Evolutionary conservation across 2,888 invertebrate species (phyloP), one percentile per base, ranked within the genome.

Genomic region (Caenorhabditis sulstoni): DNA sequence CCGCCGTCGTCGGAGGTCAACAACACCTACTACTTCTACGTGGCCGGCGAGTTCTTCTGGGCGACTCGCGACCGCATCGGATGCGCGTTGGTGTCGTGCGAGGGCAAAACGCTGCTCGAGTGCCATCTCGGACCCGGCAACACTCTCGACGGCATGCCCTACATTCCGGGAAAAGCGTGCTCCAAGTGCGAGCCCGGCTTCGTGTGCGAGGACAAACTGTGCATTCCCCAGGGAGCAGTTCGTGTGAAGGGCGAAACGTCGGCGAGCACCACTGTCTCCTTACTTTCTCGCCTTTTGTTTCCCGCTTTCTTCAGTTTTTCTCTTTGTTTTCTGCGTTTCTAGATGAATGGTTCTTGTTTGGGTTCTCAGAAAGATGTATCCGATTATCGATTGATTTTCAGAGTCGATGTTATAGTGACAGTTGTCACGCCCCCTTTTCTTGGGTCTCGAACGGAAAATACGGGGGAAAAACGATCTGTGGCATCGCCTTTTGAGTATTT

Each of bases 31-130:
- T 22, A 22, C 49, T 49, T 49, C 49, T 49, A 49, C 22, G 49
- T 49, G 9, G 49, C 22, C 20, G 49, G 49, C 20, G 49, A 49
- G 49, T 49, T 49, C 22, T 49, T 49, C 49, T 49, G 49, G 49
- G 49, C 49, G 22, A 22, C 20, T 5, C 49, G 49, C 5, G 49
- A 49, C 3, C 20, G 12, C 22, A 49, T 49, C 22, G 49, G 49
- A 49, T 49, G 49, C 20, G 49, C 20, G 49, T 11, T 20, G 2
- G 22, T 20, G 11, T 11, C 20, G 11, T 49, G 49, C 12, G 9
- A 11, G 8, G 11, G 12, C 1, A 20, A 22, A 3, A 20, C 22
- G 8, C 11, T 49, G 49, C 22, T 49, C 20, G 49, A 49, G 49
- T 49, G 49, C 11, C 49, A 49, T 22, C 20, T 49, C 22, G 18